Percentiles rank a stretch among this genome's conserved stretches.
These are phyloP conservation scores for Vidua macroura DNA, from an alignment of 2,113 vertebrate genomes.

Conservation along the genomic window DNA sequence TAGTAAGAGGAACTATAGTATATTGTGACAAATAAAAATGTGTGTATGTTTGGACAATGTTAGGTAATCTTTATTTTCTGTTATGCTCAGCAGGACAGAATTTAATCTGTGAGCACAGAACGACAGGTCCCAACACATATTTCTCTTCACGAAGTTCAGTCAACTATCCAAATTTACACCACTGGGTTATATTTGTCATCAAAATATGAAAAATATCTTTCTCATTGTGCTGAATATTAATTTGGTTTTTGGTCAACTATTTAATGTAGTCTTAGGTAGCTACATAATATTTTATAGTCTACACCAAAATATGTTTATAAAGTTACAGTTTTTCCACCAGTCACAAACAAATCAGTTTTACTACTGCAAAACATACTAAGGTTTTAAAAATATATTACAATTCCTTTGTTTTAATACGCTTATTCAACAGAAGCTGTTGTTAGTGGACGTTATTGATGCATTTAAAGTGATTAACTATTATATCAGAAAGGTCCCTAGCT, in stretches of 20 bases:
- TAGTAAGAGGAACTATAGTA: background rate
- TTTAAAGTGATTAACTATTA: constrained; percentile 33
- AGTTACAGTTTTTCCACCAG: background rate
- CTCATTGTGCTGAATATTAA: constrained; percentile 1
- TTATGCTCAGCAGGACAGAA: background rate
- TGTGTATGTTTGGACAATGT: background rate
- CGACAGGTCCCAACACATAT: background rate
- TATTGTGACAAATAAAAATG: background rate
- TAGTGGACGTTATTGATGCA: background rate
- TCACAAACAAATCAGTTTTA: background rate
- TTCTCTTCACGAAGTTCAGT: constrained; percentile 15
- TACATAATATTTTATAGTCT: background rate
- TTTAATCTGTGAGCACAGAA: background rate
- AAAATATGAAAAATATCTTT: constrained; percentile 12
- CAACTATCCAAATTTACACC: background rate
- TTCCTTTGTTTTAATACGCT: background rate
- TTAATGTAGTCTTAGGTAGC: background rate
- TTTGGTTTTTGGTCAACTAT: constrained; percentile 13
- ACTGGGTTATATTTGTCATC: background rate
- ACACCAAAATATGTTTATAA: background rate
- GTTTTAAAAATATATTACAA: background rate
- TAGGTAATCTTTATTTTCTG: background rate
- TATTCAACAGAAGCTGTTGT: constrained; percentile 21
- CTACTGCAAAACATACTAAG: background rate
- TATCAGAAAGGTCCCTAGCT: constrained; percentile 10